Conservation (phyloP, 2,797 vertebrate genomes). For the Graptemys geographica region DNA sequence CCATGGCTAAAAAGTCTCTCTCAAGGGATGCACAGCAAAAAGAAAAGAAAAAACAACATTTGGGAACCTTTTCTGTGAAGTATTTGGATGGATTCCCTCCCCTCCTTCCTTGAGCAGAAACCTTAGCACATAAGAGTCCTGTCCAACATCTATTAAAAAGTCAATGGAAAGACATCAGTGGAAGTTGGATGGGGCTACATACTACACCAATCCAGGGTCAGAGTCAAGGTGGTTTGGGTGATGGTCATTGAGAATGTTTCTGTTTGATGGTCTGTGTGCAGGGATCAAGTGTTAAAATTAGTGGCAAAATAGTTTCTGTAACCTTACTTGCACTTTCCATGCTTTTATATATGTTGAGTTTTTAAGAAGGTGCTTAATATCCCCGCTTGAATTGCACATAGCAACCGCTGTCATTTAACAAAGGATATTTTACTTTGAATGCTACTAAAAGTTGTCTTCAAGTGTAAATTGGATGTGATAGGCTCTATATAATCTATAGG, state of each 20-base stretch:
- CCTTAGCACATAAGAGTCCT: not conserved
- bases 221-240: not conserved
- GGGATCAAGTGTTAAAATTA: not conserved
- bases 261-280: not conserved
- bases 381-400: not conserved
- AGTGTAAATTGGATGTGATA: not conserved
- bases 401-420: not conserved
- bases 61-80: not conserved
- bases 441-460: not conserved
- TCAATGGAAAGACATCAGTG: not conserved
- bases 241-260: not conserved
- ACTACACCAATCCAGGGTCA: not conserved
- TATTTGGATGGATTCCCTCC: not conserved
- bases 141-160: not conserved
- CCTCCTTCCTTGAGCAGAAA: not conserved
- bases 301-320: not conserved
- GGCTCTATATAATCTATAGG: not conserved
- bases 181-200: not conserved
- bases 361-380: not conserved
- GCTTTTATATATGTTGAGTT: not conserved
- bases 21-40: not conserved
- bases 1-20: not conserved
- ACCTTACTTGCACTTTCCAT: not conserved
- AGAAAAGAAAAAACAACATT: not conserved
- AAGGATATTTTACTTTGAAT: not conserved